Conservation (phyloP, 2,797 vertebrate genomes). For the Melanotaenia nigrans region DNA sequence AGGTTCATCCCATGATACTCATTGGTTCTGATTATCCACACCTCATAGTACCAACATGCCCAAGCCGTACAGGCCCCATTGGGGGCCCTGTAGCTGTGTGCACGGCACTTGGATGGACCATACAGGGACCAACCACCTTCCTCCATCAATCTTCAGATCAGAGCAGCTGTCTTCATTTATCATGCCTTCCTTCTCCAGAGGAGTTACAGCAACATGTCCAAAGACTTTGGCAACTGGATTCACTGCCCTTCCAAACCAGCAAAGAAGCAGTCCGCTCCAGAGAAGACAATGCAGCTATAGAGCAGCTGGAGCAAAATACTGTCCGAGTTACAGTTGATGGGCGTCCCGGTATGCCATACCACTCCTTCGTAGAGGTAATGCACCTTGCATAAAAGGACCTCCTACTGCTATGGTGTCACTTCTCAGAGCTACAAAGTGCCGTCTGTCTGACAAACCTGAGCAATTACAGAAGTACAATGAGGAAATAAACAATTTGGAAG, state of each 20-base stretch:
- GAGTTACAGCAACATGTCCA: slow-evolving; percentile 8
- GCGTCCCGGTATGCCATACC: slow-evolving; percentile 4
- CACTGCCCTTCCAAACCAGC: neutral
- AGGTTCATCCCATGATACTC: neutral
- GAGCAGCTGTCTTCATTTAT: neutral
- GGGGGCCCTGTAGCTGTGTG: neutral
- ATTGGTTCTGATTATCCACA: neutral
- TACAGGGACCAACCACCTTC: neutral
- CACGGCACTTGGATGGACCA: neutral
- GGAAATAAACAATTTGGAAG: neutral
- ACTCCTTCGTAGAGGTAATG: neutral
- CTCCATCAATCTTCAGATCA: neutral
- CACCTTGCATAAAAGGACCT: neutral
- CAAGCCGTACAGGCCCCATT: neutral
- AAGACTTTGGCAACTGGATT: slow-evolving; percentile 28
- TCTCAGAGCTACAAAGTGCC: neutral
- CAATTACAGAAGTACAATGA: slow-evolving; percentile 1
- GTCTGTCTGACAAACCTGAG: neutral
- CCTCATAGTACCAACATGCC: neutral
- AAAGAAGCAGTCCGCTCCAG: slow-evolving; percentile 2
- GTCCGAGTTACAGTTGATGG: neutral
- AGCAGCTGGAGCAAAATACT: neutral
- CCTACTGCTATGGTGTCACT: slow-evolving; percentile 1
- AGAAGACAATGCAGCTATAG: slow-evolving; percentile 9
- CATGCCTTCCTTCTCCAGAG: neutral